These are phyloP conservation scores for Candoia aspera DNA, from an alignment of 2,113 vertebrate genomes.

Conservation along the genomic window DNA sequence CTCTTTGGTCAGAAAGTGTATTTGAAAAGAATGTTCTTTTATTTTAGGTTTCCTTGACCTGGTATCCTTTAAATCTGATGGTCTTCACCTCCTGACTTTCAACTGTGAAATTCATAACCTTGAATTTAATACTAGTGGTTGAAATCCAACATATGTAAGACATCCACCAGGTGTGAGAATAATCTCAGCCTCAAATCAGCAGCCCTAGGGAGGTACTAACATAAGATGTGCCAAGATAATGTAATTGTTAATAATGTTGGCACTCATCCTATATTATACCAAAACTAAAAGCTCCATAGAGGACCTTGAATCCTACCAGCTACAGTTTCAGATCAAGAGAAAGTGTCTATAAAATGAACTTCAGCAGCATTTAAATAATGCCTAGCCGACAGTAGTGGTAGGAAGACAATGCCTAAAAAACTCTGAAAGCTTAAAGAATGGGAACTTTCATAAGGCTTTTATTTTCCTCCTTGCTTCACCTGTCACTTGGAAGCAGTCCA, in stretches of 20 bases:
- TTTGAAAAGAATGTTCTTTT: not conserved
- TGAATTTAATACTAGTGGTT: not conserved
- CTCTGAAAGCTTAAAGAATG: not conserved
- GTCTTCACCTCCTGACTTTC: not conserved
- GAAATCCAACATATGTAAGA: not conserved
- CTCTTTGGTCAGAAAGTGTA: not conserved
- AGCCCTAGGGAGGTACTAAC: not conserved
- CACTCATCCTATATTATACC: not conserved
- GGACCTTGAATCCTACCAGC: not conserved
- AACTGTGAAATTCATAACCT: not conserved
- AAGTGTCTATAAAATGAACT: not conserved
- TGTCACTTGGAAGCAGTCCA: not conserved
- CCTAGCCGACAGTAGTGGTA: not conserved
- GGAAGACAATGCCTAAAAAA: not conserved
- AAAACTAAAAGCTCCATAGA: not conserved
- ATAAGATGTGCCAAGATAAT: not conserved
- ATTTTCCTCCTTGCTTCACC: not conserved
- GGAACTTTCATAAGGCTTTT: not conserved
- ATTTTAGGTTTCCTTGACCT: not conserved
- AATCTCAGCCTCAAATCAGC: not conserved
- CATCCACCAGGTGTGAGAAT: too few relatives aligned
- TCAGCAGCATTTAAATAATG: not conserved
- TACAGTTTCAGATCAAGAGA: not conserved
- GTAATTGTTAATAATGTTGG: not conserved
- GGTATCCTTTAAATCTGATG: not conserved